Percentiles rank a stretch among this genome's conserved stretches.
Evolutionary conservation across 2,113 vertebrate species (phyloP).

Genomic region (Erythrolamprus reginae): DNA sequence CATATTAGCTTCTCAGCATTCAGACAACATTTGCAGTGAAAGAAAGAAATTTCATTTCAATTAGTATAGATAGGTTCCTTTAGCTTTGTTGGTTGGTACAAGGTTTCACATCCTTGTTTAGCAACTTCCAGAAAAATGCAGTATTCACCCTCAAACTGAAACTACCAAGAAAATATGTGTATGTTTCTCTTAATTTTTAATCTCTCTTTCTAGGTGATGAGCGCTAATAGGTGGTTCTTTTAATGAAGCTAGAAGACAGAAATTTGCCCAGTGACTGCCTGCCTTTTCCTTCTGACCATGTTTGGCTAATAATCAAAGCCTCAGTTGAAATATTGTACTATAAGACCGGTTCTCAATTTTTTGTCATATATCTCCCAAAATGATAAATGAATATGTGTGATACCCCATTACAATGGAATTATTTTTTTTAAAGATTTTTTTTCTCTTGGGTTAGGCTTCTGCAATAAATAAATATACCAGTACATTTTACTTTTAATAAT

Average conservation of each 20-base stretch:
- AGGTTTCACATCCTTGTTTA: background rate
- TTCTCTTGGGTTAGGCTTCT: background rate
- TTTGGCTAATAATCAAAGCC: background rate
- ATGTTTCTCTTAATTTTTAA: too few species aligned
- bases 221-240: background rate
- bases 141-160: background rate
- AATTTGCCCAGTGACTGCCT: background rate
- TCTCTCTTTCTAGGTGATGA: background rate
- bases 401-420: background rate
- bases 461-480: background rate
- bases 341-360: background rate
- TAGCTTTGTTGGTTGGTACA: background rate
- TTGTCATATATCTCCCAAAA: background rate
- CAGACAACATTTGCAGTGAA: background rate
- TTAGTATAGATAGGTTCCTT: background rate
- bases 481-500: background rate
- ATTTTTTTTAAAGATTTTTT: background rate
- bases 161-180: background rate
- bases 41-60: background rate
- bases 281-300: background rate
- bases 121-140: background rate
- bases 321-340: background rate
- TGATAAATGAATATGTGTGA: background rate
- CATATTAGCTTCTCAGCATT: background rate
- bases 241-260: background rate